phyloP scores from a whole-genome alignment of 2,888 invertebrate genomes.

The Tanytarsus gracilentus region DNA sequence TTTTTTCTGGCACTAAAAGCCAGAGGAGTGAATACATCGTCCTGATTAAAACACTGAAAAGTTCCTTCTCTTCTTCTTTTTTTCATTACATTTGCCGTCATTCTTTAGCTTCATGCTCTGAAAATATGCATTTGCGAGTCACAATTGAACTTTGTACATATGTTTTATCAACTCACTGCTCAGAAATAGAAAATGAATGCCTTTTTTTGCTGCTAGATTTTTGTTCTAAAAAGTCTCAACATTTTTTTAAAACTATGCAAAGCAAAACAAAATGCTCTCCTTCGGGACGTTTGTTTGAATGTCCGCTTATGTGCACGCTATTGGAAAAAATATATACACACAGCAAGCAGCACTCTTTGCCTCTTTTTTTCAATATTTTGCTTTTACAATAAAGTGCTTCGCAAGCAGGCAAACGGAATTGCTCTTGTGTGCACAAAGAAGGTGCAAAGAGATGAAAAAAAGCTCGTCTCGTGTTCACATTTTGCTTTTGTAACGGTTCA shows the following conservation, averaged over 20 bases:
- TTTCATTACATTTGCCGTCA: background rate
- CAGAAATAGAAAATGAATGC: too few species aligned
- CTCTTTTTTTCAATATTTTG: background rate
- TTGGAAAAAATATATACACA: background rate
- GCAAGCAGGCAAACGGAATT: slow-evolving; percentile 7
- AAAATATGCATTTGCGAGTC: background rate
- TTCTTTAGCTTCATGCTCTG: background rate
- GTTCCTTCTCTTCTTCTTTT: background rate
- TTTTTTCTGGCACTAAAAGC: background rate
- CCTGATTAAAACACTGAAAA: slow-evolving; percentile 8
- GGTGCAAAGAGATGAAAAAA: background rate
- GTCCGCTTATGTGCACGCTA: too few species aligned
- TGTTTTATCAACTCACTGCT: too few species aligned
- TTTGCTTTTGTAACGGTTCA: slow-evolving; percentile 4
- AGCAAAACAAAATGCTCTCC: too few species aligned
- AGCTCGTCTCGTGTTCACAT: background rate
- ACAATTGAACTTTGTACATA: slow-evolving; percentile 9
- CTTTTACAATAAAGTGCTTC: slow-evolving; percentile 9
- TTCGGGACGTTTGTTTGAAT: too few species aligned
- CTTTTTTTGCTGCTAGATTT: background rate
- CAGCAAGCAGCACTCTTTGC: background rate
- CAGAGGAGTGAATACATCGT: background rate
- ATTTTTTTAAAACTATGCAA: too few species aligned
- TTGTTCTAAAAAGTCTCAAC: too few species aligned
- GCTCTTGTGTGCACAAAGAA: background rate